Conservation (phyloP, 1,140 invertebrate species). For the Drosophila kepulauana region DNA sequence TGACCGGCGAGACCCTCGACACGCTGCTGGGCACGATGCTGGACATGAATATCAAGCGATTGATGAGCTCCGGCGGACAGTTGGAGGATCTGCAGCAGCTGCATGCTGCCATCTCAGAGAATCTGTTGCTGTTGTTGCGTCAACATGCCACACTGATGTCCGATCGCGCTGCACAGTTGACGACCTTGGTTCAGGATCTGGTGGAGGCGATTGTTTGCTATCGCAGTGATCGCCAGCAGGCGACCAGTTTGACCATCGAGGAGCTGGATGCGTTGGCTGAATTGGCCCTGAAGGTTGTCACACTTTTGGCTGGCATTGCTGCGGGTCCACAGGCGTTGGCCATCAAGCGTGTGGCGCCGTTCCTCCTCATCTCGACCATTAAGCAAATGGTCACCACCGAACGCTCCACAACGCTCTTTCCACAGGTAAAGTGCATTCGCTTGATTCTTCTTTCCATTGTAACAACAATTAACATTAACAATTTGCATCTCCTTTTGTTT, state of each 20-base stretch:
- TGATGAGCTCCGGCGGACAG: conserved; percentile 49
- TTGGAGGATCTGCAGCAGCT: conserved; percentile 58
- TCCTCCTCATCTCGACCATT: conserved; percentile 77
- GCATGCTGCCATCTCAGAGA: conserved; percentile 55
- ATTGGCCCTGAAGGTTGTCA: conserved; percentile 71
- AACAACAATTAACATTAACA: too few relatives aligned
- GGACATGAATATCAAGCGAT: conserved; percentile 73
- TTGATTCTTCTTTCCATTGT: neutral
- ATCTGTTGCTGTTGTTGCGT: conserved; percentile 61
- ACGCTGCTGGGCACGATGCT: conserved; percentile 66
- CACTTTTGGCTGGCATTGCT: conserved; percentile 65
- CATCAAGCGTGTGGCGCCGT: conserved; percentile 80
- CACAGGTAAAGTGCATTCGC: conserved; percentile 53
- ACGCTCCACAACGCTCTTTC: conserved; percentile 74
- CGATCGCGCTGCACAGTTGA: conserved; percentile 75
- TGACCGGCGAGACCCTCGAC: conserved; percentile 74
- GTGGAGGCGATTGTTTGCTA: conserved; percentile 77
- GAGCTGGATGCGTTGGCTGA: conserved; percentile 75
- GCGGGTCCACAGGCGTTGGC: conserved; percentile 58
- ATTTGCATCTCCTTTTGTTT: neutral
- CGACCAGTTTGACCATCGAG: conserved; percentile 51
- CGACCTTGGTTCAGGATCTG: conserved; percentile 72
- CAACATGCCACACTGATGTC: conserved; percentile 67
- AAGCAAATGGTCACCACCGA: conserved; percentile 78
- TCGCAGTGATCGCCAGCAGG: conserved; percentile 71